Conservation (phyloP, 1,140 invertebrate species). For the Euura lappo region DNA sequence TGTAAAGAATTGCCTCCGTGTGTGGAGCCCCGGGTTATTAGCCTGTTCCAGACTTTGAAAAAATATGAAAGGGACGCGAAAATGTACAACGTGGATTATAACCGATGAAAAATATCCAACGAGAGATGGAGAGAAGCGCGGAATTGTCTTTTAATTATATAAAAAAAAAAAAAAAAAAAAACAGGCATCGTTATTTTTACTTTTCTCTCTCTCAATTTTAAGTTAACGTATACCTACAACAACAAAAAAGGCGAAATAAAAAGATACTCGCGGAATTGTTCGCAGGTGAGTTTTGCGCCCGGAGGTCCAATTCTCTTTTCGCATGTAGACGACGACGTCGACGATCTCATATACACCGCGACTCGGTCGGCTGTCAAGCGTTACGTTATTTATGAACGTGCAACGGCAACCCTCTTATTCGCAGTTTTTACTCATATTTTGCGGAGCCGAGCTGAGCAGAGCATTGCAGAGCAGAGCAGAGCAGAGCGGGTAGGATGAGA, state of each 20-base stretch:
- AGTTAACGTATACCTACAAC: too few species aligned
- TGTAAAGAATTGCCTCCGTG: not conserved
- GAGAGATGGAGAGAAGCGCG: too few species aligned
- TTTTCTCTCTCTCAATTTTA: too few species aligned
- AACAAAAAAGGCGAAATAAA: too few species aligned
- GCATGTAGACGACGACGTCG: not conserved
- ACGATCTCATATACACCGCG: conserved; percentile 13
- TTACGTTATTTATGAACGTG: conserved; percentile 52
- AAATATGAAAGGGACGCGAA: not conserved
- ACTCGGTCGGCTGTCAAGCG: conserved; percentile 42
- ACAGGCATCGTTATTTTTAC: too few species aligned
- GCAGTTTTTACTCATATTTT: conserved; percentile 54
- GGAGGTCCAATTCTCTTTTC: not conserved
- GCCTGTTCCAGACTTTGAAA: not conserved
- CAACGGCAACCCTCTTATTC: conserved; percentile 53
- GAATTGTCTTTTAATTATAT: too few species aligned
- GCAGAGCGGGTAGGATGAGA: conserved; percentile 32
- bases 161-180: too few species aligned
- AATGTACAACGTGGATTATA: not conserved
- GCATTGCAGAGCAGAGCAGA: conserved; percentile 17
- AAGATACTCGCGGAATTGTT: too few species aligned
- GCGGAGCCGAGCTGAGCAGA: conserved; percentile 27
- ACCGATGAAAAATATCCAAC: too few species aligned
- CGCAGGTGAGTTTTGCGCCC: too few species aligned
- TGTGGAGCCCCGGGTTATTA: not conserved